These are phyloP conservation scores for Ptycholaimellus sp. DNA, from an alignment of 2,888 invertebrate species.

Conservation along the genomic window DNA sequence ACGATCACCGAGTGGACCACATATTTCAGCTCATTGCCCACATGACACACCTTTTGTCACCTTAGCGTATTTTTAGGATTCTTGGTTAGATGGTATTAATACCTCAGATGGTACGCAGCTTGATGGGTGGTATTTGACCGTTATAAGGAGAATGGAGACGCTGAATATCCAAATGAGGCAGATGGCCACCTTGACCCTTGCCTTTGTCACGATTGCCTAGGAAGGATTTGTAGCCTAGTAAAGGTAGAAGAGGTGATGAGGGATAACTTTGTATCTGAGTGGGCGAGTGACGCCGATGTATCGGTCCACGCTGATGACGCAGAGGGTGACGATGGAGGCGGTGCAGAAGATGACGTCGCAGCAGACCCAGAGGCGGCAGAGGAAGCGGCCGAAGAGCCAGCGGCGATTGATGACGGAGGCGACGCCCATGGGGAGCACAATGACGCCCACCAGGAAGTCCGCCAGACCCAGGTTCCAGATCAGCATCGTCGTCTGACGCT, in stretches of 20 bases:
- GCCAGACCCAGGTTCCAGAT: slow-evolving; percentile 26
- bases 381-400: slow-evolving; percentile 33
- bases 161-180: slow-evolving; percentile 21
- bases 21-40: slow-evolving; percentile 22
- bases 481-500: slow-evolving; percentile 23
- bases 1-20: slow-evolving; percentile 23
- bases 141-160: slow-evolving; percentile 17
- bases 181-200: slow-evolving; percentile 15
- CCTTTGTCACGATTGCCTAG: no score
- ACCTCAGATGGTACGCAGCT: neutral
- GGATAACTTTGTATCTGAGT: slow-evolving; percentile 24
- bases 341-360: slow-evolving; percentile 38
- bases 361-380: slow-evolving; percentile 37
- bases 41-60: slow-evolving; percentile 13
- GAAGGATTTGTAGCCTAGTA: no score
- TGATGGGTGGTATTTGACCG: no score
- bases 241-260: no score
- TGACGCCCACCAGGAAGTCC: slow-evolving; percentile 24
- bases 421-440: slow-evolving; percentile 24
- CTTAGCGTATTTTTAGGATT: neutral
- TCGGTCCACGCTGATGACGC: slow-evolving; percentile 30
- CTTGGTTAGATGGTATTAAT: neutral
- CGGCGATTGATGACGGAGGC: slow-evolving; percentile 16
- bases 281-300: slow-evolving; percentile 24
- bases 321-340: slow-evolving; percentile 37